Evolutionary conservation across 2,797 vertebrate species (phyloP), one percentile per base, ranked within the genome.

Genomic region (Sebastes nivosus): DNA sequence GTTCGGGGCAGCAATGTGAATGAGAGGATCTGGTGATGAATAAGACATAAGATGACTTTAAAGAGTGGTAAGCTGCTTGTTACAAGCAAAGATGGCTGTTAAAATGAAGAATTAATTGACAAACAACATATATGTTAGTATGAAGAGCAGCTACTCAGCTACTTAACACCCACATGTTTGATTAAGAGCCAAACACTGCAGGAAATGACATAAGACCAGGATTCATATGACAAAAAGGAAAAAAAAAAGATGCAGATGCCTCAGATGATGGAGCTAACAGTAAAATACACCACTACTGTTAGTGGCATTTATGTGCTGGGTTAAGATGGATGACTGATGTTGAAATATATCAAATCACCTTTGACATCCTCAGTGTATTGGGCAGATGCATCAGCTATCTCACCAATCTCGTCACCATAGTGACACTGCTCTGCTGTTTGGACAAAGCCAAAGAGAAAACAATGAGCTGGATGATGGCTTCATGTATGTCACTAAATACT

Each of bases 331-430:
- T 93, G 94, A 88, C 90, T 94, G 89, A 94, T 93, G 91, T 89
- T 92, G 89, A 95, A 95, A 93, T 94, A 94, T 89, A 92, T 95
- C 92, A 93, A 95, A 97, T 99, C 95, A 99, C 99, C 97, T 94
- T 95, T 88, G 83, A 97, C 96, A 91, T 97, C 96, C 91, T 97
- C 89, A 6, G 95, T 95, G 95, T 96, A 97, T 89, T 94, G 96
- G 94, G 95, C 88, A 79, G 94, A 92, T 84, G 96, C 95, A 82
- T 94, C 91, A 70, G 88, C 79, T 4, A 95, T 89, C 55, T 95
- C 93, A 85, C 96, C 97, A 93, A 95, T 91, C 74, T 97, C 97
- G 83, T 96, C 95, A 92, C 96, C 97, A 20, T 95, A 92, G 72
- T 98, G 96, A 94, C 96, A 94, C 0, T 92, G 92, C 82, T 87